Base-by-base conservation (phyloP, 2,888 invertebrate genomes). In the Aromia moschata region DNA sequence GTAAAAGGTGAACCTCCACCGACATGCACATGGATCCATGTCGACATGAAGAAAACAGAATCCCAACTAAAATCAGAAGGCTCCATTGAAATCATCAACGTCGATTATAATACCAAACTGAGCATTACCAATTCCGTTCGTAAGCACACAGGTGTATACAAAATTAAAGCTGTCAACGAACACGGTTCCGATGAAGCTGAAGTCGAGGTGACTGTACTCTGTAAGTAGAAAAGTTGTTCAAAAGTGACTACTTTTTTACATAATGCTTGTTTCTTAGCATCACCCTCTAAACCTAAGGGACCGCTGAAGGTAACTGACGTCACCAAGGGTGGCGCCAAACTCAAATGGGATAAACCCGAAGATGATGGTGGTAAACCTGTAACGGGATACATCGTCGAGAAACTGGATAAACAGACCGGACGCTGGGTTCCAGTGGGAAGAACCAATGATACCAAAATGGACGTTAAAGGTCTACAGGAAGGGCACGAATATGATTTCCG, bases 1-100 rank as follows among this genome's bases (percentile, higher is more conserved):
- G 93, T 96, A 25, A 89, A 90, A 72, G 99, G 98, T 70, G 98
- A 99, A 81, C 99, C 99, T 1, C 90, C 94, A 60, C 98, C 99
- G 61, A 92, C 89, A 65, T 91, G 94, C 70, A 92, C 88, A 10
- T 99, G 99, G 98, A 89, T 89, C 81, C 89, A 92, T 76, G 89
- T 88, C 9, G 90, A 90, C 70, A 89, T 85, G 62, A n/a, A n/a
- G n/a, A n/a, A n/a, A n/a, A n/a, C n/a, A n/a, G n/a, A n/a, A n/a
- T n/a, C n/a, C n/a, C 93, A 91, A 83, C 85, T 93, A 0, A 89
- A 87, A 71, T 84, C 88, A 1, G 89, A 88, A 74, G 86, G 83
- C 7, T 89, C 88, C 72, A 82, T 89, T 61, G 89, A 90, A 75
- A 93, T 96, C 17, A 85, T 90, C 55, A 95, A 95, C 79, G 85